Evolutionary conservation across 2,888 invertebrate genomes (phyloP), one percentile per base, ranked within the genome.

Genomic region (Copidosoma aretas): DNA sequence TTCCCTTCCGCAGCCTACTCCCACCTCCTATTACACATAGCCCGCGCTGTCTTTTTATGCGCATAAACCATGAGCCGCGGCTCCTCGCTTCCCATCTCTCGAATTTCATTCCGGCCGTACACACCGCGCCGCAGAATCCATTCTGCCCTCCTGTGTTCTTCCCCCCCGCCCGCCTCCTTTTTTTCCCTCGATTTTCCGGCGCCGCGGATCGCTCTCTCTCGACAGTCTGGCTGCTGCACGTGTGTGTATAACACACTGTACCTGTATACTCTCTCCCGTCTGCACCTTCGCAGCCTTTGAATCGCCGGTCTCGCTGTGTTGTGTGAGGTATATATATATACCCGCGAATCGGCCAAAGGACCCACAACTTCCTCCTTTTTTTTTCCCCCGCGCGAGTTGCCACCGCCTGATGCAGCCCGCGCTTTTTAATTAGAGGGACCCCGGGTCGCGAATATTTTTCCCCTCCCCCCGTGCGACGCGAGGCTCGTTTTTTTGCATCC

Each of bases 261-360:
- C 56, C 60, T 53, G 67, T 43, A 54, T 59, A 70, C 65, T 58
- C 70, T 64, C 60, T 58, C 71, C 64, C 69, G 68, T 60, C 70
- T 64, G 68, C 67, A 65, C 70, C 67, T 62, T 60, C 64, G 71
- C 70, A 71, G 63, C 73, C 73, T 76, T 74, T 74, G 73, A 76
- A 75, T 71, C 66, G 49, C 57, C 25, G 57, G 25, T 46, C 66
- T 62, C n/a, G 60, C 46, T 22, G 58, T n/a, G n/a, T n/a, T n/a
- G n/a, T n/a, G n/a, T n/a, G n/a, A n/a, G n/a, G n/a, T n/a, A n/a
- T n/a, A n/a, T n/a, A n/a, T n/a, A n/a, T 63, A 61, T 73, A 72
- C 72, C 71, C 74, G 73, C 78, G 76, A 79, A 79, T 80, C 77
- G 77, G 72, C 77, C 75, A 79, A 79, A 79, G 77, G 73, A 77